phyloP scores from a whole-genome alignment of 2,797 vertebrate genomes.

The Ptychobarbus kaznakovi region DNA sequence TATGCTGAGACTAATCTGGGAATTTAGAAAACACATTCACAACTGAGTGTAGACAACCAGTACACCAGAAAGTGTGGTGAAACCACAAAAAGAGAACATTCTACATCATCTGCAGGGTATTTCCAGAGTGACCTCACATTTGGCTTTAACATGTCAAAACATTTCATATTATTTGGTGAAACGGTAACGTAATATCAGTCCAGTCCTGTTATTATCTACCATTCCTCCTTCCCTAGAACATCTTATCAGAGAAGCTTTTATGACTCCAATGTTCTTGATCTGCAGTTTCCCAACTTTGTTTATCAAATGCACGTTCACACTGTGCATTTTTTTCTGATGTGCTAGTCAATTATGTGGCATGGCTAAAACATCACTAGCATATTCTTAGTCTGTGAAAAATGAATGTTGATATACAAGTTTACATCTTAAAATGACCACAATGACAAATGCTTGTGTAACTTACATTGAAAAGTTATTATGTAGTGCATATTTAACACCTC shows the following conservation, averaged over 20 bases:
- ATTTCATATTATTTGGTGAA: not conserved
- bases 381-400: not conserved
- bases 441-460: not conserved
- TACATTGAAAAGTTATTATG: not conserved
- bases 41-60: not conserved
- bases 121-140: constrained; percentile 16
- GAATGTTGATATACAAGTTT: not conserved
- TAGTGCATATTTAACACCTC: not conserved
- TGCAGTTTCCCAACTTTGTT: not conserved
- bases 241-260: not conserved
- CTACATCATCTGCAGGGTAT: constrained; percentile 2
- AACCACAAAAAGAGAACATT: constrained; percentile 1
- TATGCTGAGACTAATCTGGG: not conserved
- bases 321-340: not conserved
- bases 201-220: not conserved
- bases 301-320: not conserved
- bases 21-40: not conserved
- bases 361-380: not conserved
- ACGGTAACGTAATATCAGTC: not conserved
- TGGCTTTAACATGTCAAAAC: not conserved
- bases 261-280: not conserved
- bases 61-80: not conserved
- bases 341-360: not conserved
- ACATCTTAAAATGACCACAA: not conserved
- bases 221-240: not conserved